These are phyloP conservation scores for Anas platyrhynchos DNA, from an alignment of 2,113 vertebrate genomes.

Conservation along the genomic window DNA sequence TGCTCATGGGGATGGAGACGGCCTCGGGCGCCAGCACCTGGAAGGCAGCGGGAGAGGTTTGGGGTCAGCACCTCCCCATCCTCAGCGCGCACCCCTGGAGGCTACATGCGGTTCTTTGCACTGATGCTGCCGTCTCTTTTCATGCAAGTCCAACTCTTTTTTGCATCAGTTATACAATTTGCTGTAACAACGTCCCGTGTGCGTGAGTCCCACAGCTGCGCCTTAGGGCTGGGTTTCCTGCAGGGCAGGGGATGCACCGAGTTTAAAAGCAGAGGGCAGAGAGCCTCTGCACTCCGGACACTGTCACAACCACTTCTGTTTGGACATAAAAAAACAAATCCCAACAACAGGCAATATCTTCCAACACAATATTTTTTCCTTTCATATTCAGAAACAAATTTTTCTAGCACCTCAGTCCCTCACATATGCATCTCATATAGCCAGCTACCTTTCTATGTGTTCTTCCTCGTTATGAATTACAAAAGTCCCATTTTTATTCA, in stretches of 20 bases:
- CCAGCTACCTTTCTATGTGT: not conserved
- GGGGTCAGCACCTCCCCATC: not conserved
- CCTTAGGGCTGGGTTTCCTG: not conserved
- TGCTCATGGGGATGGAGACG: conserved; percentile 60
- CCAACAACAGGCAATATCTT: not conserved
- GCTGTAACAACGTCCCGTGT: not conserved
- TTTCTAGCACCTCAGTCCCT: not conserved
- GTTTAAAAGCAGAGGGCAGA: not conserved
- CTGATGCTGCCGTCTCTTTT: not conserved
- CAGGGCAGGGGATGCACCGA: not conserved
- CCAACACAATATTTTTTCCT: not conserved
- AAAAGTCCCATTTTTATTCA: not conserved
- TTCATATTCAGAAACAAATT: not conserved
- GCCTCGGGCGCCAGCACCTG: conserved; percentile 51
- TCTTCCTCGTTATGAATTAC: not conserved
- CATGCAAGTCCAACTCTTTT: not conserved
- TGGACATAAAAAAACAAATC: not conserved
- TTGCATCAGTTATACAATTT: not conserved
- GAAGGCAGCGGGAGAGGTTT: conserved; percentile 6
- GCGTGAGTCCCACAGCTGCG: not conserved
- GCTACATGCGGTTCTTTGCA: not conserved
- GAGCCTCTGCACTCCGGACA: not conserved
- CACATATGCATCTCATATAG: not conserved
- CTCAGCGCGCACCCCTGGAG: not conserved
- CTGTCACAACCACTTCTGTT: not conserved